Evolutionary conservation across 2,797 vertebrate genomes (phyloP).

Genomic region (Gallinago stenura): DNA sequence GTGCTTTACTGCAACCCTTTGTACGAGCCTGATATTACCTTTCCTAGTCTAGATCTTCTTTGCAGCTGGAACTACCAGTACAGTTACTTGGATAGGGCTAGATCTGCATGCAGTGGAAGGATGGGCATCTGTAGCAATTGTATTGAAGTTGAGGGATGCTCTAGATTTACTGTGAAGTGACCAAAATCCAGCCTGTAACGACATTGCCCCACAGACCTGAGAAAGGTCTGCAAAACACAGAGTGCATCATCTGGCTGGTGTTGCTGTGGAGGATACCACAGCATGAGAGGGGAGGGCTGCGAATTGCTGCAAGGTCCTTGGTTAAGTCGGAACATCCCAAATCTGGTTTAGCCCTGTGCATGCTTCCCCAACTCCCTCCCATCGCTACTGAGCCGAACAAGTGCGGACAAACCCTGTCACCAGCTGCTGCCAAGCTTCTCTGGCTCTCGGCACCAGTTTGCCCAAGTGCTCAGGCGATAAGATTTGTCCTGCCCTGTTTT

Average conservation of each 20-base stretch:
- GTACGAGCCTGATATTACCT: fast-evolving
- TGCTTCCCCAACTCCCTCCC: fast-evolving
- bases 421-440: conserved; percentile 18
- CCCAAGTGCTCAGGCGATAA: neutral
- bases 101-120: neutral
- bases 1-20: neutral
- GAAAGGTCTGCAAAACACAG: neutral
- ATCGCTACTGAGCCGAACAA: neutral
- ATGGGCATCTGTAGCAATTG: neutral
- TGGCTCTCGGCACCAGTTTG: neutral
- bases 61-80: neutral
- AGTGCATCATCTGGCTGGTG: neutral
- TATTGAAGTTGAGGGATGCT: neutral
- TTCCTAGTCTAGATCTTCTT: neutral
- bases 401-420: neutral
- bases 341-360: fast-evolving
- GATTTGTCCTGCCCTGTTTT: conserved; percentile 45
- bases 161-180: neutral
- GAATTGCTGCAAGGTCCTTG: neutral
- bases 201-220: neutral
- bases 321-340: neutral
- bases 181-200: neutral
- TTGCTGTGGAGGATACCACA: neutral
- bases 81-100: neutral
- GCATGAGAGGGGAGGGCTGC: fast-evolving